Evolutionary conservation across 2,797 vertebrate genomes (phyloP).

Genomic region (Malurus leucopterus): DNA sequence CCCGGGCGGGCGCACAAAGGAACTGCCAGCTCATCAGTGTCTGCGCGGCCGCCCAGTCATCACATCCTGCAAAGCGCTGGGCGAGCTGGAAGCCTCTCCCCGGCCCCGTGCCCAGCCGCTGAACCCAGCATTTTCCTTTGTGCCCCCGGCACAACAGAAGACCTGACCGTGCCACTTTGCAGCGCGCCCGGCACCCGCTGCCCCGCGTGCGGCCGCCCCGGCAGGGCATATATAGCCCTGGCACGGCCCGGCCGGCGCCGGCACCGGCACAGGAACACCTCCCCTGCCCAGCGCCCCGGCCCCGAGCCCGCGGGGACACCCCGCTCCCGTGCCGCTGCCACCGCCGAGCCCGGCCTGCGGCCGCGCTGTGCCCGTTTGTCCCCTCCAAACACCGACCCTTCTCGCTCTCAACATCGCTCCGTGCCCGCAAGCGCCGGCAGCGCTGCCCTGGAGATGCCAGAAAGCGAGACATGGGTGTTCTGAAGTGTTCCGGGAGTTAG

Average conservation of each 20-base stretch:
- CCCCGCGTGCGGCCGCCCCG: not conserved
- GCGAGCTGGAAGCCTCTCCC: constrained; percentile 66
- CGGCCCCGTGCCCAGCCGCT: constrained; percentile 36
- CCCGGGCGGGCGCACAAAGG: constrained; percentile 77
- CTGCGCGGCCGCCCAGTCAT: constrained; percentile 73
- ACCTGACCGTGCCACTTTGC: constrained; percentile 66
- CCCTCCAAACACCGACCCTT: not conserved
- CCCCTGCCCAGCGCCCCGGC: not conserved
- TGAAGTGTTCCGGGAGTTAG: not conserved
- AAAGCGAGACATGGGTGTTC: not conserved
- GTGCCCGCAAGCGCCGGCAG: rapidly evolving
- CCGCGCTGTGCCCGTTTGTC: rapidly evolving
- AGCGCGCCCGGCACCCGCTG: not conserved
- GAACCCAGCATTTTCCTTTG: constrained; percentile 82
- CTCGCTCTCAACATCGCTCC: rapidly evolving
- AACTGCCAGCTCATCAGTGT: constrained; percentile 86
- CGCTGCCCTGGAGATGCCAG: not conserved
- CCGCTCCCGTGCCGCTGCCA: not conserved
- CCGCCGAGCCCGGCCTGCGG: not conserved
- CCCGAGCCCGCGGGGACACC: rapidly evolving
- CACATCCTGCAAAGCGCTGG: constrained; percentile 70
- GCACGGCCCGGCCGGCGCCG: not conserved
- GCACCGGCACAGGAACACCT: not conserved
- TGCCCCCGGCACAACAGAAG: constrained; percentile 70
- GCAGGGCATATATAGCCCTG: constrained; percentile 35